These are phyloP conservation scores for Turritopsis rubra DNA, from an alignment of 30 jellyfish, hydroid and myxozoan genomes.

Conservation along the genomic window DNA sequence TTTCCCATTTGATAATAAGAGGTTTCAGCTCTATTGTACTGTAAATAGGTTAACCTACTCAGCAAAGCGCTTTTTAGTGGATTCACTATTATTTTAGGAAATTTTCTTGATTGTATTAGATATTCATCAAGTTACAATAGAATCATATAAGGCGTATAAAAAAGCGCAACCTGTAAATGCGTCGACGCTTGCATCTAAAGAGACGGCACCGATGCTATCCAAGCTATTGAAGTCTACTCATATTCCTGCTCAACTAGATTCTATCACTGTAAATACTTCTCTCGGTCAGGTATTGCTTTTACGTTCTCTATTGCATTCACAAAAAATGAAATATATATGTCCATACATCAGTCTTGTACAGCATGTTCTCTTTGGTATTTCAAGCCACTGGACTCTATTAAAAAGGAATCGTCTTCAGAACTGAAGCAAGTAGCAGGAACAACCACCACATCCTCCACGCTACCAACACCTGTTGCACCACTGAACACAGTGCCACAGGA, in stretches of 20 bases:
- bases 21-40: background rate
- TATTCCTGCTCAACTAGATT: background rate
- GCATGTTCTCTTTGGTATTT: background rate
- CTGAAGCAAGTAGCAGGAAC: background rate
- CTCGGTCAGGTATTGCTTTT: background rate
- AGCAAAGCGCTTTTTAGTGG: background rate
- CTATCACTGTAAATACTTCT: no score
- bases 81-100: background rate
- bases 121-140: conserved; percentile 13
- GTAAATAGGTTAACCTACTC: background rate
- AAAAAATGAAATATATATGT: no score
- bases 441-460: background rate
- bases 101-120: background rate
- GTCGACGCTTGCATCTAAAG: conserved; percentile 27
- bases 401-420: background rate
- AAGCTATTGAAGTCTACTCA: conserved; percentile 26
- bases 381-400: background rate
- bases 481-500: background rate
- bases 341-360: background rate
- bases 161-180: conserved; percentile 28
- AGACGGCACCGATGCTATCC: conserved; percentile 70
- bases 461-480: background rate
- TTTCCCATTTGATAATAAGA: no score
- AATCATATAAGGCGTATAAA: conserved; percentile 23
- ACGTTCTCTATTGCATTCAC: no score